Base-by-base conservation (phyloP, 2,888 invertebrate species). In the Drosophila yooni region DNA sequence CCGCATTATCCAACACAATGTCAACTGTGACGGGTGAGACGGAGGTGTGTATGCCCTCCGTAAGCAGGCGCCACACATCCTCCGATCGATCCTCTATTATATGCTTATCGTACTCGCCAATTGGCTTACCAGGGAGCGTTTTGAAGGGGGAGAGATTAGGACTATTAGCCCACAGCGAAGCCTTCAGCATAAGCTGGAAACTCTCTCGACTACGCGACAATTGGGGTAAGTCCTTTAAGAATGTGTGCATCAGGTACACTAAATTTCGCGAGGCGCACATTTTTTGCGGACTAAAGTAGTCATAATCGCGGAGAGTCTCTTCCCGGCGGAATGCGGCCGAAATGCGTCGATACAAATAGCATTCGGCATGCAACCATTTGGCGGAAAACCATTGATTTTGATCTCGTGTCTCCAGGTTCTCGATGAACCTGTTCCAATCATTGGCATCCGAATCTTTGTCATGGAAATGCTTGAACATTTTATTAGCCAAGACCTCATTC, bases 131-230 rank as follows among this genome's bases (percentile, higher is more conserved):
- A 73, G 95, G 94, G 92, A 61, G 94, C 93, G 62, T 95, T 94
- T 53, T 95, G 94, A 97, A 96, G 53, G 98, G 93, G 0, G 98
- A 98, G 51, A 99, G 93, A 93, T 99, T 99, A 91, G 96, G 97
- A 91, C 97, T 96, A 93, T 99, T 99, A 0, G 98, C 97, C 99
- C 99, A 99, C 11, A 99, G 94, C 83, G 96, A 95, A 15, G 96
- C 91, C 56, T 92, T 93, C 2, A 93, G 29, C 43, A 93, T 63
- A 2, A 68, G 62, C 27, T 66, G 73, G 11, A 92, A 90, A 38
- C 83, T 69, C 10, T 76, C 8, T 31, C 56, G n/a, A 52, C 64
- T 59, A 21, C 60, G 54, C 2, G 15, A 0, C 21, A 76, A 21
- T 21, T 7, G 5, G 4, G 2, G 0, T 7, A 79, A 76, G 1